Conservation (phyloP, 2,113 vertebrate genomes). For the Picathartes gymnocephalus region DNA sequence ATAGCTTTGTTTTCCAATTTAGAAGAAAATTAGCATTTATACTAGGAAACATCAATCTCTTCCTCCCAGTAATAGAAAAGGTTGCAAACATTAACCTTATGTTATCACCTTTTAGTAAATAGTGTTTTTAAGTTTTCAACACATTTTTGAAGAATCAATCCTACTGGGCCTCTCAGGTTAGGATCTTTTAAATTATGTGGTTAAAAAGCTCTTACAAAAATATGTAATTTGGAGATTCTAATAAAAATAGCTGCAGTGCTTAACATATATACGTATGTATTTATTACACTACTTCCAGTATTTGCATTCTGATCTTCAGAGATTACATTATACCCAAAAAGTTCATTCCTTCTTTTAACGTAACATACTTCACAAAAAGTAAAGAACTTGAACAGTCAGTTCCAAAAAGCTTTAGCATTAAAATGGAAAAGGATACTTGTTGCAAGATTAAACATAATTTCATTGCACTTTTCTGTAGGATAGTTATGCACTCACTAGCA, state of each 20-base stretch:
- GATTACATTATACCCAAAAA: background rate
- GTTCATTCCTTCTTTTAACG: background rate
- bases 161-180: slow-evolving; percentile 17
- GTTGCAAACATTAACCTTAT: slow-evolving; percentile 14
- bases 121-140: slow-evolving; percentile 42
- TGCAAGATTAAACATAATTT: background rate
- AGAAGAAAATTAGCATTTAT: background rate
- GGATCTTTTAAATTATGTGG: slow-evolving; percentile 1
- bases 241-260: slow-evolving; percentile 47
- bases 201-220: slow-evolving; percentile 59
- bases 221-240: slow-evolving; percentile 38
- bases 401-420: background rate
- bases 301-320: slow-evolving; percentile 31
- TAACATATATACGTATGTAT: background rate
- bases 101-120: slow-evolving; percentile 40
- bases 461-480: slow-evolving; percentile 12
- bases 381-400: slow-evolving; percentile 36
- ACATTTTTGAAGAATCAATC: slow-evolving; percentile 45
- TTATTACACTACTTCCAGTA: slow-evolving; percentile 30
- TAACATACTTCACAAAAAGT: slow-evolving; percentile 60
- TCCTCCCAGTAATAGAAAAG: background rate
- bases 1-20: background rate
- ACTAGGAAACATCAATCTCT: background rate
- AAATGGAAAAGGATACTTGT: background rate
- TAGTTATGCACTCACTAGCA: background rate